Evolutionary conservation across 2,888 invertebrate genomes (phyloP).

Genomic region (Molanna angustata): DNA sequence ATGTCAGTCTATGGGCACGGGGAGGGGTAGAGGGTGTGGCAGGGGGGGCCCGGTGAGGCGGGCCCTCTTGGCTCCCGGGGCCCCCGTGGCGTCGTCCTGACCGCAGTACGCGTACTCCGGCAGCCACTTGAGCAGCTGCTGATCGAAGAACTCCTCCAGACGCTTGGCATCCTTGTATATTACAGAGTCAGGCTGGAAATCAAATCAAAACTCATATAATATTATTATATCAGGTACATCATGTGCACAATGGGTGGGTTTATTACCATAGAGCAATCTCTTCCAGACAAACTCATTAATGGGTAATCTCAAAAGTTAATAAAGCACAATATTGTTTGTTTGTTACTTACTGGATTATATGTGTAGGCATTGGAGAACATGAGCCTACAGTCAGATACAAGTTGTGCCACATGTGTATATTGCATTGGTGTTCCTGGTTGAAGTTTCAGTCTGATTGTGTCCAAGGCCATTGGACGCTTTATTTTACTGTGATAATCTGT

Average conservation of each 20-base stretch:
- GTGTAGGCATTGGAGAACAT: conserved; percentile 86
- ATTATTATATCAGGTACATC: too few relatives aligned
- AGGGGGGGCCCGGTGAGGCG: conserved; percentile 5
- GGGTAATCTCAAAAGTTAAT: too few relatives aligned
- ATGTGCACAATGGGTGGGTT: too few relatives aligned
- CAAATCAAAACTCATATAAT: too few relatives aligned
- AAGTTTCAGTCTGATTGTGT: conserved; percentile 76
- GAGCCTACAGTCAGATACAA: conserved; percentile 77
- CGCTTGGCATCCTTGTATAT: conserved; percentile 76
- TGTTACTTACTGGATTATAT: conserved; percentile 78
- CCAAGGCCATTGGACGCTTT: conserved; percentile 80
- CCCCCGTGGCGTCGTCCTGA: conserved; percentile 32
- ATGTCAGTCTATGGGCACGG: conserved; percentile 2
- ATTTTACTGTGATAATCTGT: conserved; percentile 68
- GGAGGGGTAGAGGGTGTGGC: neutral
- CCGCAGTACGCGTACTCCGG: conserved; percentile 68
- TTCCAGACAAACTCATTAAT: too few relatives aligned
- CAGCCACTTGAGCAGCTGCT: conserved; percentile 76
- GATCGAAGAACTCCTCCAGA: conserved; percentile 83
- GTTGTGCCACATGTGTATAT: conserved; percentile 71
- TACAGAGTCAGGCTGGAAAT: conserved; percentile 66
- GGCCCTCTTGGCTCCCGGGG: conserved; percentile 2
- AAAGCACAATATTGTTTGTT: too few relatives aligned
- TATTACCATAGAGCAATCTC: too few relatives aligned
- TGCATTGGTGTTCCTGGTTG: conserved; percentile 69